phyloP scores from a whole-genome alignment of 2,888 invertebrate genomes.

The Athalia rosae region DNA sequence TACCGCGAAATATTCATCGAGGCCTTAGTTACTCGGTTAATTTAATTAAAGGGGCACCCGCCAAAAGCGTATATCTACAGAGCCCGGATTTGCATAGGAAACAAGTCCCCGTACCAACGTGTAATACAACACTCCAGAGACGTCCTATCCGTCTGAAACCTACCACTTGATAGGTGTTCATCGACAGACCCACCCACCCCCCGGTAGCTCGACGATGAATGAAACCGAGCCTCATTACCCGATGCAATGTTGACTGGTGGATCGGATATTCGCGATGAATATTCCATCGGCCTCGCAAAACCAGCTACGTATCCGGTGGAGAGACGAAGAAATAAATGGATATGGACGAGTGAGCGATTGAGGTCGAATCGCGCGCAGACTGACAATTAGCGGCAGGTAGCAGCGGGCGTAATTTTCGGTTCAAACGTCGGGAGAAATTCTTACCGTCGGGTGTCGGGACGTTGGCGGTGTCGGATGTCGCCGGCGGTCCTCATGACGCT shows the following conservation, averaged over 20 bases:
- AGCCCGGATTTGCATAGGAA: slow-evolving; percentile 42
- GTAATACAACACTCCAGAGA: slow-evolving; percentile 7
- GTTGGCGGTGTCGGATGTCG: not conserved
- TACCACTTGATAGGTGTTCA: not conserved
- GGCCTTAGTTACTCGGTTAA: slow-evolving; percentile 23
- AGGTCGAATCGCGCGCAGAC: no score
- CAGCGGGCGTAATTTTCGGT: no score
- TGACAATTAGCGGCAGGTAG: no score
- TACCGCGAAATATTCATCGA: slow-evolving; percentile 39
- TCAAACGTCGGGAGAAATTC: no score
- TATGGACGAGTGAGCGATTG: no score
- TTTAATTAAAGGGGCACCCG: slow-evolving; percentile 27
- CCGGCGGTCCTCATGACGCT: not conserved
- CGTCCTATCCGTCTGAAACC: not conserved
- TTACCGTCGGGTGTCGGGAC: not conserved
- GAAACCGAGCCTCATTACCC: no score
- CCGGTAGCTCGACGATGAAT: no score
- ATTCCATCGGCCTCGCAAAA: no score
- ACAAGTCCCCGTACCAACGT: slow-evolving; percentile 5
- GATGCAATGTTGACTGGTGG: no score
- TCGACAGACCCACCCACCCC: not conserved
- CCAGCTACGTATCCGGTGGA: no score
- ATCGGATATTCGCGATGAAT: no score
- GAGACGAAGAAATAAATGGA: no score
- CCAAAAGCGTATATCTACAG: slow-evolving; percentile 8